phyloP scores from a whole-genome alignment of 2,797 vertebrate species.

The Artibeus jamaicensis region DNA sequence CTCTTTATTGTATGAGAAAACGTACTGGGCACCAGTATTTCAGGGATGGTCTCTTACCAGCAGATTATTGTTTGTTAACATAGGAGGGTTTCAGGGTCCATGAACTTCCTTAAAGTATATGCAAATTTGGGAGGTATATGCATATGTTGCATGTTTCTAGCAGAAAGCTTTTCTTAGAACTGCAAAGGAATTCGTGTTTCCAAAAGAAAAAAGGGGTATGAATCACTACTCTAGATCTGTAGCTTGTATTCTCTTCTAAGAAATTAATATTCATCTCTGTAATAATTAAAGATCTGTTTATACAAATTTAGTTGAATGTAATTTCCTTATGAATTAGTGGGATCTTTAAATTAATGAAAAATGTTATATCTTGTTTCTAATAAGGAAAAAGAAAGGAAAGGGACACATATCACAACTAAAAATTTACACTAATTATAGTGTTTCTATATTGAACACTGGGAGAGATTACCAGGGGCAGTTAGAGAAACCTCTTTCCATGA shows the following conservation, averaged over 20 bases:
- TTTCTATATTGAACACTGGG: neutral
- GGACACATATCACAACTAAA: neutral
- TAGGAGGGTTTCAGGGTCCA: neutral
- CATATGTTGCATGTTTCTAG: neutral
- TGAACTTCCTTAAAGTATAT: neutral
- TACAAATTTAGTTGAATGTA: neutral
- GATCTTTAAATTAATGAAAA: neutral
- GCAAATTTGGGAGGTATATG: neutral
- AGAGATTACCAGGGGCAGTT: neutral
- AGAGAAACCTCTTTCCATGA: conserved; percentile 22
- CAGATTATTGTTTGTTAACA: neutral
- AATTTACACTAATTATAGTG: neutral
- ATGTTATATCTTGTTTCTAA: conserved; percentile 25
- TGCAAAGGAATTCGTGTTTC: conserved; percentile 17
- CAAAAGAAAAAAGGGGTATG: neutral
- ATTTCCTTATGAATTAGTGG: neutral
- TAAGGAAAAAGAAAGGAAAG: conserved; percentile 1
- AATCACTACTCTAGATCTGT: neutral
- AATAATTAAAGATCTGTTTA: neutral
- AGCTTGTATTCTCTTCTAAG: neutral
- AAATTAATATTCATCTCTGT: conserved; percentile 24
- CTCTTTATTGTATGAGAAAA: conserved; percentile 14
- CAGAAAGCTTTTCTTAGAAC: neutral
- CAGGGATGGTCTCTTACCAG: neutral
- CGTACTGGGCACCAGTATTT: neutral